Base-by-base conservation (phyloP, 2,113 vertebrate species). In the Mionectes macconnelli region DNA sequence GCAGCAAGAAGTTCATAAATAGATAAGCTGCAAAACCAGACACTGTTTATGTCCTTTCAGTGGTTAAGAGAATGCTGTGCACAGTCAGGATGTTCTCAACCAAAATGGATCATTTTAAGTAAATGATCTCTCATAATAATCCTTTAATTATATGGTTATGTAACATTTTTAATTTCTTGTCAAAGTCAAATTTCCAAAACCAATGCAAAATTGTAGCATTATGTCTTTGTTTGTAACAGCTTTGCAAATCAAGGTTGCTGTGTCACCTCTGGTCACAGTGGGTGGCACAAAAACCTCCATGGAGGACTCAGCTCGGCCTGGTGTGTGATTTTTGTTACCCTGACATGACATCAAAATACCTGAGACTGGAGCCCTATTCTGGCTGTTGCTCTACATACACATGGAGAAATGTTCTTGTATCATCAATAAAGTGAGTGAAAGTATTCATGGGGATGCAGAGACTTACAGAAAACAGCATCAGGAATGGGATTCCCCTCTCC, bases 101-200 rank as follows among this genome's bases (percentile, higher is more conserved):
- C 59, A 42, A n/a, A 87, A 21, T 1, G 40, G 59, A 7, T 49
- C 31, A 14, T 64, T 64, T 69, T 13, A 45, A 94, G 20, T 23
- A 39, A 90, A 59, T 2, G 1, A 7, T 72, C 62, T 73, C 69
- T 60, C 74, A 5, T 10, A 37, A 30, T 12, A 57, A 37, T 66
- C 30, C 66, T 64, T 40, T 75, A 86, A 92, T 91, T 84, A n/a
- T 11, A 17, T 8, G 21, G 11, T 84, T 91, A 68, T 35, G 86
- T 89, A 95, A 95, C 33, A 6, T 5, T 79, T 57, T 50, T 10
- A 56, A 45, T 90, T 90, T 86, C 59, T 78, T n/a, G n/a, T 82
- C 31, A 72, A 82, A 87, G 35, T 35, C 42, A 3, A 20, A 67
- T 84, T 82, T 79, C 62, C 37, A 35, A 66, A 87, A 39, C 23